Evolutionary conservation across 2,113 vertebrate species (phyloP).

Genomic region (Rhagologus leucostigma): DNA sequence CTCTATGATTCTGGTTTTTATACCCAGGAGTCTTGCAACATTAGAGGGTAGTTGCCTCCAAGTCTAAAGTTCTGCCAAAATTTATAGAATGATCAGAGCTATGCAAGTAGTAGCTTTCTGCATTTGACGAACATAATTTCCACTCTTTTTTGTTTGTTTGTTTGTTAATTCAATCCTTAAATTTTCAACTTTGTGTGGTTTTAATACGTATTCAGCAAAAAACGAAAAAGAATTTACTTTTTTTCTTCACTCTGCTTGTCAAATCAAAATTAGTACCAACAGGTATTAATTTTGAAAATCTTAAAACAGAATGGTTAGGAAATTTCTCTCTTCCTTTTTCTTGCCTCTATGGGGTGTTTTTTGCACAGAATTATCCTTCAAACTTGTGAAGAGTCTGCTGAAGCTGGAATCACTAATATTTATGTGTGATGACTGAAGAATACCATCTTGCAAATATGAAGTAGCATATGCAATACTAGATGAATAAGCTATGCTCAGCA

Average conservation of each 20-base stretch:
- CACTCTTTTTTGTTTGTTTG: not conserved
- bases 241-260: not conserved
- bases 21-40: accelerated
- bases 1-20: not conserved
- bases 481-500: not conserved
- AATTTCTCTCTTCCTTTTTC: not conserved
- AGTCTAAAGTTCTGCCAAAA: not conserved
- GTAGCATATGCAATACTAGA: not conserved
- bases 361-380: not conserved
- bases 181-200: not conserved
- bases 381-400: not conserved
- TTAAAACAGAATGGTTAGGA: not conserved
- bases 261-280: not conserved
- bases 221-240: not conserved
- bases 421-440: not conserved
- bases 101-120: not conserved
- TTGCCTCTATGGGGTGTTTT: accelerated
- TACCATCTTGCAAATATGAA: not conserved
- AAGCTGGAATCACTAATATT: not conserved
- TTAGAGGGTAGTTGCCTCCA: not conserved
- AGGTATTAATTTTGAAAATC: not conserved
- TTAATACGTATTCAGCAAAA: not conserved
- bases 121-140: not conserved
- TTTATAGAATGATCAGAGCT: not conserved
- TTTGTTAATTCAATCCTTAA: not conserved